phyloP scores from a whole-genome alignment of 2,113 vertebrate species.

The Canis aureus region DNA sequence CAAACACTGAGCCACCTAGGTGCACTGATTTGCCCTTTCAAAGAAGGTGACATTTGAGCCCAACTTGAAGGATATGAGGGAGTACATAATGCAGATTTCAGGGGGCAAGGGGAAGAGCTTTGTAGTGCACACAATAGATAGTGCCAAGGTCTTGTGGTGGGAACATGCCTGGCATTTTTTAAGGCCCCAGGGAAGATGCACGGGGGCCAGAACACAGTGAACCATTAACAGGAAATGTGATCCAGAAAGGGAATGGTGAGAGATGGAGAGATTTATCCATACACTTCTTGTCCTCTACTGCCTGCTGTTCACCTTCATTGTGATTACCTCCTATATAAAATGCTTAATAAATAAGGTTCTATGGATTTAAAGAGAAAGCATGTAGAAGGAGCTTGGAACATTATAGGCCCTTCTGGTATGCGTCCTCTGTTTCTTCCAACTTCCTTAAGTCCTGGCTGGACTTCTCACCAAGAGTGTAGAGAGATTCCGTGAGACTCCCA shows the following conservation, averaged over 20 bases:
- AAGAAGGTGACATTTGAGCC: neutral
- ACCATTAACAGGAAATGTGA: neutral
- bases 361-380: neutral
- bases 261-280: neutral
- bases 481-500: neutral
- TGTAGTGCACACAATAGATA: neutral
- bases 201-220: neutral
- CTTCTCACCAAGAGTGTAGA: neutral
- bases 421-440: neutral
- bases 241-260: constrained; percentile 7
- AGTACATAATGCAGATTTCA: neutral
- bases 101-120: neutral
- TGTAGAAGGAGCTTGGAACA: neutral
- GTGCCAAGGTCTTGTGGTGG: neutral
- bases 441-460: neutral
- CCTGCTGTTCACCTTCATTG: neutral
- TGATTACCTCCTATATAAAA: neutral
- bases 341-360: neutral
- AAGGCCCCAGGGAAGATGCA: neutral
- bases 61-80: neutral
- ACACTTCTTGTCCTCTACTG: neutral
- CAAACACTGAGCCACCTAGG: no score
- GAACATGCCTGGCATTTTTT: neutral
- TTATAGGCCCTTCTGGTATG: neutral
- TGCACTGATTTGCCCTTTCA: neutral